Evolutionary conservation across 2,113 vertebrate genomes (phyloP).

Genomic region (Falco punctatus): DNA sequence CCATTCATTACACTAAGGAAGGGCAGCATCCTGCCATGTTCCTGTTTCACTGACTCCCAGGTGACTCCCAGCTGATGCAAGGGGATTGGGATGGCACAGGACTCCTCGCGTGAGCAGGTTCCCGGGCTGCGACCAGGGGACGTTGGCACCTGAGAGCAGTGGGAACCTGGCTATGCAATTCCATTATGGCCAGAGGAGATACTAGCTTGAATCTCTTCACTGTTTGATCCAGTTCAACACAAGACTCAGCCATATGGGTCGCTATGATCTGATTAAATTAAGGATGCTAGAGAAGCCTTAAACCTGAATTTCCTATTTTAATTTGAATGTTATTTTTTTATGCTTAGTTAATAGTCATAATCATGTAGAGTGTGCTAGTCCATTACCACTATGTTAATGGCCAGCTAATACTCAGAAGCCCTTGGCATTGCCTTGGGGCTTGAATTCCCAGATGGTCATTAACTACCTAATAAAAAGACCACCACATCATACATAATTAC

Average conservation of each 20-base stretch:
- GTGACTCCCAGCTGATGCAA: rapidly evolving
- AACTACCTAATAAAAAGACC: conserved; percentile 77
- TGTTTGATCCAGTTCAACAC: not conserved
- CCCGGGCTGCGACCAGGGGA: not conserved
- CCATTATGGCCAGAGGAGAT: not conserved
- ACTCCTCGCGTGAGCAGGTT: rapidly evolving
- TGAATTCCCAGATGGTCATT: conserved; percentile 77
- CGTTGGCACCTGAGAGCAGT: not conserved
- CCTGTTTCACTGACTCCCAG: not conserved
- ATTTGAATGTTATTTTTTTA: conserved; percentile 63
- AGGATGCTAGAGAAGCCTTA: conserved; percentile 57
- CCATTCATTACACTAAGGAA: not conserved
- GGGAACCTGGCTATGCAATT: not conserved
- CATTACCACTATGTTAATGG: conserved; percentile 71
- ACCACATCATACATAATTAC: conserved; percentile 76
- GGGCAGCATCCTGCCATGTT: not conserved
- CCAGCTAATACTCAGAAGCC: conserved; percentile 70
- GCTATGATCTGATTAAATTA: conserved; percentile 60
- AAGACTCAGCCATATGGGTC: conserved; percentile 57
- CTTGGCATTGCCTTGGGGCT: conserved; percentile 67
- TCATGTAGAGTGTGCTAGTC: conserved; percentile 66
- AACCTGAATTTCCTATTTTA: conserved; percentile 63
- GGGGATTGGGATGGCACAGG: not conserved
- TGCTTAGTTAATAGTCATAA: conserved; percentile 68
- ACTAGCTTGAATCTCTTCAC: not conserved